Evolutionary conservation across 1,140 invertebrate species (phyloP).

Genomic region (Hylyphantes graminicola): DNA sequence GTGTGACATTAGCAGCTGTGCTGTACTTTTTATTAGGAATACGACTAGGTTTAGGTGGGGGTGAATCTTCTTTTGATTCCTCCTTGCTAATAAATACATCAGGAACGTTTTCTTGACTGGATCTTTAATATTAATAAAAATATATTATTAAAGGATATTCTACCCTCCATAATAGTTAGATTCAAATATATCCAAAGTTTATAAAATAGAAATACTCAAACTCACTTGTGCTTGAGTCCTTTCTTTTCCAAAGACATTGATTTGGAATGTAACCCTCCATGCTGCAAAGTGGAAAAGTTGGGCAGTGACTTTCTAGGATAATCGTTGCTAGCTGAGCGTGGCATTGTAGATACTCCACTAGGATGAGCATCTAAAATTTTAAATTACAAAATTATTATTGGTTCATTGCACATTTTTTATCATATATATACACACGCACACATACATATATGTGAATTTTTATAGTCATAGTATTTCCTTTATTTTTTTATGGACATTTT

Average conservation of each 20-base stretch:
- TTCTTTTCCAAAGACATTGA: constrained; percentile 25
- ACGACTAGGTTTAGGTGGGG: constrained; percentile 80
- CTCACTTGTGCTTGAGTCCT: constrained; percentile 15
- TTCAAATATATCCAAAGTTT: neutral
- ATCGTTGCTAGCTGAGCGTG: constrained; percentile 21
- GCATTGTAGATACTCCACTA: constrained; percentile 51
- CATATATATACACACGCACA: too few species aligned
- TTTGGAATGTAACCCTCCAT: constrained; percentile 38
- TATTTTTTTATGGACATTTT: too few species aligned
- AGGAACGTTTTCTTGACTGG: constrained; percentile 53
- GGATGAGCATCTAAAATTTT: constrained; percentile 30
- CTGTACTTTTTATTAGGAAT: constrained; percentile 69
- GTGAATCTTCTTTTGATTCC: constrained; percentile 63
- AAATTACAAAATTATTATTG: too few species aligned
- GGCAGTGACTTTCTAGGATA: constrained; percentile 49
- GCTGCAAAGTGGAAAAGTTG: constrained; percentile 52
- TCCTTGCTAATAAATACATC: constrained; percentile 47
- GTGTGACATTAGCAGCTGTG: neutral
- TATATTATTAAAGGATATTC: neutral
- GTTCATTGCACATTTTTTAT: too few species aligned
- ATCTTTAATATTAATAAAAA: constrained; percentile 16
- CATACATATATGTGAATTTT: too few species aligned
- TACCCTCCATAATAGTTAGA: neutral
- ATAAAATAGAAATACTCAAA: too few species aligned
- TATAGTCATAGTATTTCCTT: too few species aligned